A percentile compares a stretch with the other conserved stretches of the same genome.
Evolutionary conservation across 2,888 invertebrate species (phyloP).

Genomic region (Ophion obscuratus): DNA sequence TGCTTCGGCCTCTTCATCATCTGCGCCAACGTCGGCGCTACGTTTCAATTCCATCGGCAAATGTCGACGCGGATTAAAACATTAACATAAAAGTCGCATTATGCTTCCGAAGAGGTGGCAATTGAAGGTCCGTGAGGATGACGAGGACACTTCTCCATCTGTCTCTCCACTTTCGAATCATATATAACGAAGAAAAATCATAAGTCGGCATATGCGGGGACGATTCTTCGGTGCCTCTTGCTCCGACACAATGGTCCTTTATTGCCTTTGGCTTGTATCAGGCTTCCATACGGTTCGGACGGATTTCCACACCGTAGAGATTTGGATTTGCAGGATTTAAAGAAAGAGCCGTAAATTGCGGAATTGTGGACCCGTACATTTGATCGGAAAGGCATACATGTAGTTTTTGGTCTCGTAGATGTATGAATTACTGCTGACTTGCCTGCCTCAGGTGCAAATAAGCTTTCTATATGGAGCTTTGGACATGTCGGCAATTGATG

Average conservation of each 20-base stretch:
- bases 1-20: conserved; percentile 32
- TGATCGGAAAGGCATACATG: neutral
- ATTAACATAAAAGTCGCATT: conserved; percentile 79
- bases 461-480: neutral
- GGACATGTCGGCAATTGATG: neutral
- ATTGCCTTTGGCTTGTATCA: conserved; percentile 31
- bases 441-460: neutral
- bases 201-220: conserved; percentile 59
- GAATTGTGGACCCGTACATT: neutral
- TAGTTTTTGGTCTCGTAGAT: neutral
- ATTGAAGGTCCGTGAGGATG: conserved; percentile 64
- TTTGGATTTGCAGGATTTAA: conserved; percentile 30
- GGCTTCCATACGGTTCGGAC: conserved; percentile 29
- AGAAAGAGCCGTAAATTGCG: neutral
- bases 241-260: conserved; percentile 53
- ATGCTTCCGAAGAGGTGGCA: conserved; percentile 57
- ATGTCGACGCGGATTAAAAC: conserved; percentile 76
- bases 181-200: conserved; percentile 79
- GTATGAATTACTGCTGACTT: neutral
- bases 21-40: conserved; percentile 57
- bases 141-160: conserved; percentile 58
- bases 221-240: conserved; percentile 51
- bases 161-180: conserved; percentile 7
- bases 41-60: conserved; percentile 74
- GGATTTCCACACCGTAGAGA: conserved; percentile 27